These are phyloP conservation scores for Sinhomidia bicolor DNA, from an alignment of 2,888 invertebrate species.

Conservation along the genomic window DNA sequence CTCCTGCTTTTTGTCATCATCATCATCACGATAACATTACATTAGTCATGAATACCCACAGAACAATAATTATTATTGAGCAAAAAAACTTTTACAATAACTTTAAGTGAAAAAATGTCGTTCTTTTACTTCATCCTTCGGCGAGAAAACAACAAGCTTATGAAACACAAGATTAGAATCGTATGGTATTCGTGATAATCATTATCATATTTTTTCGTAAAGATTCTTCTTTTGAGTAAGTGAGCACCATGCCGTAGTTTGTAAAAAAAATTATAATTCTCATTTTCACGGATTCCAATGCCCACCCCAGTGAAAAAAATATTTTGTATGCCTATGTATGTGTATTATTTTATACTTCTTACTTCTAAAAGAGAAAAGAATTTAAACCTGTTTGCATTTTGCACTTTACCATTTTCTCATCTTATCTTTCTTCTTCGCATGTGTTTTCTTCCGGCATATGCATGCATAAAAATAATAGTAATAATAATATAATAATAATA, in stretches of 20 bases:
- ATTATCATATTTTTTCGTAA: background rate
- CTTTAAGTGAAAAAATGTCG: constrained; percentile 30
- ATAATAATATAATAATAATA: constrained; percentile 42
- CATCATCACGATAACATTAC: background rate
- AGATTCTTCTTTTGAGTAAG: background rate
- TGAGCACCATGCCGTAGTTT: background rate
- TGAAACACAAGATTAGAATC: background rate
- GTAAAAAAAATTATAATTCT: background rate
- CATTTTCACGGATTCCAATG: constrained; percentile 57
- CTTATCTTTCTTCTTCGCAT: constrained; percentile 24
- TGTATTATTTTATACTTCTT: background rate
- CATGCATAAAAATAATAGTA: constrained; percentile 47
- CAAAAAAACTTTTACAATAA: background rate
- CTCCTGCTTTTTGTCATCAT: background rate
- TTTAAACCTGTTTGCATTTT: constrained; percentile 61
- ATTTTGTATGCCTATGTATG: background rate
- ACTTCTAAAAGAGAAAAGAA: background rate
- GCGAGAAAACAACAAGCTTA: constrained; percentile 14
- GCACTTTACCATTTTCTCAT: constrained; percentile 52
- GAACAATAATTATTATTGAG: background rate
- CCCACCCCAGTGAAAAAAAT: constrained; percentile 60
- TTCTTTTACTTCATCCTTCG: background rate
- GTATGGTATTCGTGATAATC: background rate
- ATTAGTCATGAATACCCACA: background rate
- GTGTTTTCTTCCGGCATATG: constrained; percentile 64